Evolutionary conservation across 2,888 invertebrate genomes (phyloP), one percentile per base, ranked within the genome.

Genomic region (Athrips mouffetella): DNA sequence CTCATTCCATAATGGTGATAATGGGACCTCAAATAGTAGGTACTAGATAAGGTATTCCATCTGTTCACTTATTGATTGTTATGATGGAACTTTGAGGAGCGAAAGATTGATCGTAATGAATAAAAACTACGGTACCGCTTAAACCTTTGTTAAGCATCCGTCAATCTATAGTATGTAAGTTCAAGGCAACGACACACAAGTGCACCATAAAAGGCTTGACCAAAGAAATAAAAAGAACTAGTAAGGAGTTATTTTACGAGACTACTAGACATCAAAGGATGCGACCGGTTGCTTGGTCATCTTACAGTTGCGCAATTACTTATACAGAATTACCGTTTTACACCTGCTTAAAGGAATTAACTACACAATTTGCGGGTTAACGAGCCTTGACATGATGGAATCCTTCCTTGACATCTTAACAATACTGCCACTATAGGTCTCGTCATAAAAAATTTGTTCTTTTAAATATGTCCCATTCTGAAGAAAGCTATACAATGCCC

Each of bases 301-400:
- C 49, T 45, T 50, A 49, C 49, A 29, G 59, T 67, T 63, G 55
- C 55, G 62, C 49, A 68, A 67, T 52, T 45, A 41, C 58, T 56
- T 61, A 60, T 64, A 62, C 58, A 54, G 62, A 63, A 60, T 60
- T 57, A 67, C 51, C 49, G 52, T 53, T 62, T 59, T 62, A 62
- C 62, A 64, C 63, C 61, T 59, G 60, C 57, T 65, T 58, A 60
- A 60, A 58, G 51, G 54, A 60, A 57, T 63, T 59, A 60, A 58
- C 55, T 52, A 52, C 51, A 37, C 10, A 35, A 18, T 53, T 52
- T 52, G 47, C 49, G 50, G 42, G 39, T 44, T 50, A 53, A 62
- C 50, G 47, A 57, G 45, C 76, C 77, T 75, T 77, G 77, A 74
- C 75, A 74, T 65, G 55, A 66, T 63, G 21, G 21, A 10, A 37